Percentiles rank a stretch among this genome's conserved stretches.
These are phyloP conservation scores for Digitonthophagus gazella DNA, from an alignment of 2,888 invertebrate genomes.

Conservation along the genomic window DNA sequence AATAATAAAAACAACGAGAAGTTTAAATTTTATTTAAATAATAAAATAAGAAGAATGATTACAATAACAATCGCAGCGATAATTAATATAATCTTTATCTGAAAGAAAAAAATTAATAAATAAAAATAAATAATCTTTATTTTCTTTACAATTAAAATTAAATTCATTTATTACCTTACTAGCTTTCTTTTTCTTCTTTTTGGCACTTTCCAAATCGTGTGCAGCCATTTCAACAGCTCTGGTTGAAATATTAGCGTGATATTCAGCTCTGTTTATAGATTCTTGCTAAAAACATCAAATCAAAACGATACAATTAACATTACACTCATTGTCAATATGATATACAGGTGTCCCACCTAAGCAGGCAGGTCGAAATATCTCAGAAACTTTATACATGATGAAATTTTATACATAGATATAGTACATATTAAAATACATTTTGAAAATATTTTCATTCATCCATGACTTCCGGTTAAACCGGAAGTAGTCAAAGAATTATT, in stretches of 20 bases:
- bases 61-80: slow-evolving; percentile 43
- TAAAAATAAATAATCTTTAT: neutral
- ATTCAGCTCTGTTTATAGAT: slow-evolving; percentile 64
- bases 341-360: no score
- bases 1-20: no score
- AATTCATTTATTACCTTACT: slow-evolving; percentile 55
- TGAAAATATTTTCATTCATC: no score
- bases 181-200: slow-evolving; percentile 52
- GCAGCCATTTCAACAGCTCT: slow-evolving; percentile 60
- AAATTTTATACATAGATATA: no score
- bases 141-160: slow-evolving; percentile 2
- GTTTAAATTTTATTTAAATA: no score
- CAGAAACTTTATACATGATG: no score
- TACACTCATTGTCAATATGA: no score
- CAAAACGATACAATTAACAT: slow-evolving; percentile 15
- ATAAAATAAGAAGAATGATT: slow-evolving; percentile 44
- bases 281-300: slow-evolving; percentile 58
- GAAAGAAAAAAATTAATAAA: slow-evolving; percentile 40
- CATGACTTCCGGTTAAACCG: no score
- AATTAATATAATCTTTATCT: slow-evolving; percentile 50
- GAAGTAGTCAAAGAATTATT: no score
- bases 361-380: no score
- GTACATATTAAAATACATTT: no score
- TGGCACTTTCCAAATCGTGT: slow-evolving; percentile 55
- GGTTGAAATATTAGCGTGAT: slow-evolving; percentile 62